phyloP scores from a whole-genome alignment of 2,113 vertebrate genomes.

The Tachysurus fulvidraco region DNA sequence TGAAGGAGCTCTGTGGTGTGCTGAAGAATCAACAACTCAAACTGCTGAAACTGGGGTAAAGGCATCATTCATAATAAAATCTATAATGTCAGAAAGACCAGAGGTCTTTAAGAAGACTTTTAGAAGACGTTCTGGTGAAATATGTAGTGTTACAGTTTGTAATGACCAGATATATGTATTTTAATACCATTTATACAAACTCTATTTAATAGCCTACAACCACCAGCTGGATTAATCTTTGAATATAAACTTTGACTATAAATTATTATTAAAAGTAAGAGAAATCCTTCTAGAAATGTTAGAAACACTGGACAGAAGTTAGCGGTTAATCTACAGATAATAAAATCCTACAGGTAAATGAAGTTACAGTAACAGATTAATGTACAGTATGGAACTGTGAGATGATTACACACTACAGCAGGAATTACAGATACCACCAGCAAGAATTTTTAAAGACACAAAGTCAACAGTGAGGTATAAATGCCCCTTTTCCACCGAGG shows the following conservation, averaged over 20 bases:
- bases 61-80: background rate
- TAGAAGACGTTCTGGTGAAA: background rate
- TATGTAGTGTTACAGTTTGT: background rate
- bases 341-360: background rate
- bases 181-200: too few relatives aligned
- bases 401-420: background rate
- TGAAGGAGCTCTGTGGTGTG: background rate
- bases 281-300: background rate
- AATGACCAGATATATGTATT: too few relatives aligned
- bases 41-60: conserved; percentile 11
- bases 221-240: too few relatives aligned
- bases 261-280: background rate
- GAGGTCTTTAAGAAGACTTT: background rate
- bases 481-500: too few relatives aligned
- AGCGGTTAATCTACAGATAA: background rate
- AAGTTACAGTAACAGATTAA: background rate
- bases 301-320: background rate
- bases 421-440: background rate
- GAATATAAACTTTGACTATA: background rate
- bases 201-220: too few relatives aligned
- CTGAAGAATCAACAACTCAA: background rate
- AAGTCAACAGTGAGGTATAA: background rate
- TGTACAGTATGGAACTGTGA: background rate
- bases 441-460: background rate
- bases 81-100: background rate